Evolutionary conservation across 1,140 invertebrate genomes (phyloP).

Genomic region (Dryas iulia): DNA sequence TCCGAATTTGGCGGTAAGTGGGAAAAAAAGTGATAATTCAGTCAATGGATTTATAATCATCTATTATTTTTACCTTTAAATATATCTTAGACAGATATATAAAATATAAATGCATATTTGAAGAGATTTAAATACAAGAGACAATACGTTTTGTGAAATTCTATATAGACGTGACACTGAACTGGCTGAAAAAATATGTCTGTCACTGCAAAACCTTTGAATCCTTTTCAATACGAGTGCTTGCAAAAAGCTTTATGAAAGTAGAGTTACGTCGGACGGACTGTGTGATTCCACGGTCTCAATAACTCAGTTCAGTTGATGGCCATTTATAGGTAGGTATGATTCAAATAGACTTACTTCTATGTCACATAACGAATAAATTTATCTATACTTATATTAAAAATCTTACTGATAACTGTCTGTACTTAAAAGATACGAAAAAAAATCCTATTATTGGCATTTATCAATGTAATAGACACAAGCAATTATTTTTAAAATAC

Average conservation of each 20-base stretch:
- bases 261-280: slow-evolving; percentile 36
- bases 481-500: too few species aligned
- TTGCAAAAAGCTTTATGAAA: slow-evolving; percentile 27
- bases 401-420: too few species aligned
- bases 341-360: background rate
- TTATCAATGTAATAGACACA: too few species aligned
- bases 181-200: slow-evolving; percentile 1
- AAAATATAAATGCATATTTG: background rate
- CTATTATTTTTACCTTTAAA: background rate
- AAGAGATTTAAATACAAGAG: background rate
- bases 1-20: too few species aligned
- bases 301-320: slow-evolving; percentile 45
- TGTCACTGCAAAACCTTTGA: slow-evolving; percentile 23
- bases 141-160: background rate
- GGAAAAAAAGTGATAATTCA: too few species aligned
- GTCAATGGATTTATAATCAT: too few species aligned
- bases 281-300: slow-evolving; percentile 48
- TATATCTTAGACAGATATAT: background rate
- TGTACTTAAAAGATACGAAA: too few species aligned
- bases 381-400: too few species aligned
- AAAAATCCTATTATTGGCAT: too few species aligned
- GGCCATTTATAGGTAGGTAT: background rate
- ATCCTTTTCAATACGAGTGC: slow-evolving; percentile 15
- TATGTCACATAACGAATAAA: background rate
- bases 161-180: background rate